phyloP scores from a whole-genome alignment of 2,888 invertebrate species.

The Oxyscelio sp. region DNA sequence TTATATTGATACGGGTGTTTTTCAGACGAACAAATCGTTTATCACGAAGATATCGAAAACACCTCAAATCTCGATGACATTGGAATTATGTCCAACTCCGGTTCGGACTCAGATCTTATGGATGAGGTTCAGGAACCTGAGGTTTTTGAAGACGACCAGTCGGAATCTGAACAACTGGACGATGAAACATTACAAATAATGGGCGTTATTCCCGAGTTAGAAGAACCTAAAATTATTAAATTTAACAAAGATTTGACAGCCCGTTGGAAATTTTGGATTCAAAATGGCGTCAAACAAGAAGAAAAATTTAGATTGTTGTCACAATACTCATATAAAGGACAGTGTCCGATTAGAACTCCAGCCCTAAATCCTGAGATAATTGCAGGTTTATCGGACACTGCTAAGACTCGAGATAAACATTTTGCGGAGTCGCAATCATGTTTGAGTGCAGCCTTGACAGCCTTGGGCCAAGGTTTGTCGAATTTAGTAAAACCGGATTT shows the following conservation, averaged over 20 bases:
- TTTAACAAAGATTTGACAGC: not conserved
- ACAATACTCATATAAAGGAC: not conserved
- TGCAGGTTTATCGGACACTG: constrained; percentile 7
- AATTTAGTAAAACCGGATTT: not conserved
- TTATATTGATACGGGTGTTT: too few species aligned
- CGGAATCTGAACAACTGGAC: not conserved
- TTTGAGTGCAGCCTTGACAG: constrained; percentile 33
- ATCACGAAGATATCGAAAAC: too few species aligned
- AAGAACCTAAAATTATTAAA: not conserved
- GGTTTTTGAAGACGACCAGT: too few species aligned
- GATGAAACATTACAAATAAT: not conserved
- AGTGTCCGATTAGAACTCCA: constrained; percentile 15
- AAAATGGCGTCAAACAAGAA: constrained; percentile 3
- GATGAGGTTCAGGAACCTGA: too few species aligned
- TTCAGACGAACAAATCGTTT: too few species aligned
- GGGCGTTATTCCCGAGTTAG: not conserved
- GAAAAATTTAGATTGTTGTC: not conserved
- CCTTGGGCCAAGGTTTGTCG: constrained; percentile 19
- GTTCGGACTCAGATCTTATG: too few species aligned
- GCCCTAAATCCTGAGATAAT: constrained; percentile 32
- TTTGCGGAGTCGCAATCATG: constrained; percentile 31
- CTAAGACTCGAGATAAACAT: constrained; percentile 38
- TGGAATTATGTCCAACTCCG: too few species aligned
- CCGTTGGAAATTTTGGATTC: not conserved
- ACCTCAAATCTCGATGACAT: too few species aligned